phyloP scores from a whole-genome alignment of 2,797 vertebrate genomes.

The Okamejei kenojei region DNA sequence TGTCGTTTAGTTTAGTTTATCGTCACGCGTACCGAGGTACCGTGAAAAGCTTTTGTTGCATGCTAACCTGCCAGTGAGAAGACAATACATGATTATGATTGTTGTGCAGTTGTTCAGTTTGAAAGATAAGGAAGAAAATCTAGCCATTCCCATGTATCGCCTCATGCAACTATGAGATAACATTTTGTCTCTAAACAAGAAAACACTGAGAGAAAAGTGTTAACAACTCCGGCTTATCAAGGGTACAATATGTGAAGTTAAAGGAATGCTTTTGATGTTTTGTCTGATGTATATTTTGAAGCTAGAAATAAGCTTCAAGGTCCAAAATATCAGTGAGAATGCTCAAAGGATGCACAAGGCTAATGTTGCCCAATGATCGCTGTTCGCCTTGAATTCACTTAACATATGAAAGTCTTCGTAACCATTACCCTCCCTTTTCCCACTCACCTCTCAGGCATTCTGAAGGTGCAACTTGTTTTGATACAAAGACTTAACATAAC shows the following conservation, averaged over 20 bases:
- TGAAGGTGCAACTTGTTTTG: conserved; percentile 25
- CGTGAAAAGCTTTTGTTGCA: too few species aligned
- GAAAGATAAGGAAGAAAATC: too few species aligned
- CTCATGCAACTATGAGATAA: background rate
- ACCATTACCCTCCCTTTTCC: conserved; percentile 10
- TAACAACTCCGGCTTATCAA: background rate
- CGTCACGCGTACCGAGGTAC: too few species aligned
- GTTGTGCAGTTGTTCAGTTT: too few species aligned
- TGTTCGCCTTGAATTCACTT: background rate
- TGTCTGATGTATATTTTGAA: background rate
- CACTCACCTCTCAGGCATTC: background rate
- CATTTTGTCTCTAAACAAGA: background rate
- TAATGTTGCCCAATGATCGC: background rate
- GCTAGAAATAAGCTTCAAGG: background rate
- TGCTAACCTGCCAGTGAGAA: too few species aligned
- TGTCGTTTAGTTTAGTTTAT: too few species aligned
- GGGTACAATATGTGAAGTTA: background rate
- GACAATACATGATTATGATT: too few species aligned
- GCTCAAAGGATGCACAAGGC: background rate
- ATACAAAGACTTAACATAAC: conserved; percentile 19
- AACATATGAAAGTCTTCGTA: conserved; percentile 15
- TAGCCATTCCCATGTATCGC: background rate
- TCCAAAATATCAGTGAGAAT: background rate
- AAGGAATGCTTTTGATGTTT: background rate
- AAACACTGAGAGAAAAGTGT: background rate